A percentile compares a stretch with the other conserved stretches of the same genome.
phyloP scores from a whole-genome alignment of 2,888 invertebrate species.

The Nycteola revayana region DNA sequence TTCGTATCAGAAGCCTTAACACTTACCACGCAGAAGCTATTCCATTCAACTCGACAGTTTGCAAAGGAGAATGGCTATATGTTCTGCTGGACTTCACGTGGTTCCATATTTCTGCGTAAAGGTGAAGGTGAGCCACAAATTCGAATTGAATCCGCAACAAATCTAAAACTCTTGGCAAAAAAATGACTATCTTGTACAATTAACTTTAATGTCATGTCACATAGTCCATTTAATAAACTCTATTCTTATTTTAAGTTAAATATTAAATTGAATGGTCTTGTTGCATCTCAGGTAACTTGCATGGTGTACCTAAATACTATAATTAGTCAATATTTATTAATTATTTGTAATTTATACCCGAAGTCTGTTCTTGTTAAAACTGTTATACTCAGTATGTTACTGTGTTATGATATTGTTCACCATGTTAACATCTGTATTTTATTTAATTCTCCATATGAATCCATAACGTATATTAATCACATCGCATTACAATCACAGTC shows the following conservation, averaged over 20 bases:
- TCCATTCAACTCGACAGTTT: neutral
- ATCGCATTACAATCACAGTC: too few relatives aligned
- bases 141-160: neutral
- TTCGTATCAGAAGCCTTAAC: neutral
- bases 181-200: neutral
- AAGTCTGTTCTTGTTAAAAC: neutral
- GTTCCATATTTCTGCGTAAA: neutral
- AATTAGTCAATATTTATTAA: too few relatives aligned
- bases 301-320: too few relatives aligned
- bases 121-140: neutral
- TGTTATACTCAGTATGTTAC: neutral
- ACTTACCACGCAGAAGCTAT: neutral
- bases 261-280: too few relatives aligned
- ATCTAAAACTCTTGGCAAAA: neutral
- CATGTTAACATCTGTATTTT: too few relatives aligned
- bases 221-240: neutral
- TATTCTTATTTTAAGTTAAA: neutral
- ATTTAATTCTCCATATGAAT: too few relatives aligned
- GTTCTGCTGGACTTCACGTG: neutral
- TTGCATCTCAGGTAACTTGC: too few relatives aligned
- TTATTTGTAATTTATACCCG: neutral
- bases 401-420: too few relatives aligned
- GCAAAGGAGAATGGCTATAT: too few relatives aligned
- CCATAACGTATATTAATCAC: too few relatives aligned
- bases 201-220: neutral